Evolutionary conservation across 1,140 invertebrate genomes (phyloP), one percentile per base, ranked within the genome.

Genomic region (Asbolus verrucosus): DNA sequence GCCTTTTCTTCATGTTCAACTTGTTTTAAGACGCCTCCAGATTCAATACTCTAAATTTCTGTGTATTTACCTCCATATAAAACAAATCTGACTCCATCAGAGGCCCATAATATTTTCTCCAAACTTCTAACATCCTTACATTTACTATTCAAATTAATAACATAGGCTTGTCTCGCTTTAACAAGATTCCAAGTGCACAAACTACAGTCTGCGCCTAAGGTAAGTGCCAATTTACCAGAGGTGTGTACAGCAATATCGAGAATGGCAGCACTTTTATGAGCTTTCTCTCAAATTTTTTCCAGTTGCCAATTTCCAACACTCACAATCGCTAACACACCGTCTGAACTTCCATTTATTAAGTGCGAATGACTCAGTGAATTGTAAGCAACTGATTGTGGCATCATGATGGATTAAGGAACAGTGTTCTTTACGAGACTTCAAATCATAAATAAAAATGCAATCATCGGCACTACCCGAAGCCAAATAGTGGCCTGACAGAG

Each of bases 161-260:
- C 90, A 80, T 93, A 98, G 1, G 95, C 94, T 77, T 88, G 88
- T 73, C 94, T 85, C 0, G 95, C 96, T 83, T 95, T 97, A 0
- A 98, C 84, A 66, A 98, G 83, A 85, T 98, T 97, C 96, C 96
- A 98, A 0, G 95, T 97, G 75, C 91, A 85, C 13, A 98, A 82
- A 1, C 91, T 91, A 66, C 88, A 89, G 82, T 98, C 95, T 65
- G 87, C 87, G 11, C 94, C 94, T 11, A 96, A 86, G 11, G 94
- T 93, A 3, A 98, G 79, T 1, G 94, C 93, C 65, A 98, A 76
- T 84, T 96, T 96, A 2, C 94, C 94, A 76, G 90, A 90, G 5
- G 94, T 93, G 87, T 98, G 96, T 67, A 97, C 86, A 67, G 89
- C 86, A 62, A 95, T 81, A 38, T 87, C 85, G 50, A 88, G 88